Evolutionary conservation across 2,888 invertebrate genomes (phyloP), one percentile per base, ranked within the genome.

Genomic region (Lepidocyrtinus sp.): DNA sequence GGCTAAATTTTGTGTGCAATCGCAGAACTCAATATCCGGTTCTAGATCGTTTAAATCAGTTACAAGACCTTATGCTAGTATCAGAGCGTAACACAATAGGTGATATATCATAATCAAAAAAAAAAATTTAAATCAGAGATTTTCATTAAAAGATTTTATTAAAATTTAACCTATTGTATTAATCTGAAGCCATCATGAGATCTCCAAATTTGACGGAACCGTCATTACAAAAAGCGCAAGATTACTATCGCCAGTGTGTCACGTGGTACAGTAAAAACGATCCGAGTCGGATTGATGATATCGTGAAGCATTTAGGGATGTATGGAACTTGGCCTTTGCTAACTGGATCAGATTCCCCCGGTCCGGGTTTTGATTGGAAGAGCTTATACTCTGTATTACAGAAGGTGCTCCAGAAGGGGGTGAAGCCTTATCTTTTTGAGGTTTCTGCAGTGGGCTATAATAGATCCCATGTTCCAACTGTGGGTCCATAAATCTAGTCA

Each of bases 251-350:
- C 1, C 78, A 78, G 17, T 78, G 78, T 27, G 78, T 78, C 19
- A 46, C 62, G 2, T 78, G 72, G 72, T 73, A 73, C 25, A 67
- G 36, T 62, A 78, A 78, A 73, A 78, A 78, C 50, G 78, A 78
- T 36, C 78, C 78, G 19, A 68, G 73, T 50, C 72, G 73, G 62
- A 73, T 78, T 17, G 78, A 78, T 24, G 78, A 72, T 21, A 68
- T 78, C n/a, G 73, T 78, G 12, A 78, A 78, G 62, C 73, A 73
- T 62, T 68, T 78, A 63, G 78, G 78, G 46, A 73, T 62, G 0
- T 62, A 61, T 68, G 78, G 78, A n/a, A 73, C 78, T n/a, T 78
- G 78, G 78, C 78, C 78, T 12, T 50, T 78, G 19, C 67, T 78
- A 2, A 78, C 78, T 5, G 78, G 62, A 62, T 17, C 78, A 9